These are phyloP conservation scores for Megaleporinus macrocephalus DNA, from an alignment of 2,113 vertebrate species.

Conservation along the genomic window DNA sequence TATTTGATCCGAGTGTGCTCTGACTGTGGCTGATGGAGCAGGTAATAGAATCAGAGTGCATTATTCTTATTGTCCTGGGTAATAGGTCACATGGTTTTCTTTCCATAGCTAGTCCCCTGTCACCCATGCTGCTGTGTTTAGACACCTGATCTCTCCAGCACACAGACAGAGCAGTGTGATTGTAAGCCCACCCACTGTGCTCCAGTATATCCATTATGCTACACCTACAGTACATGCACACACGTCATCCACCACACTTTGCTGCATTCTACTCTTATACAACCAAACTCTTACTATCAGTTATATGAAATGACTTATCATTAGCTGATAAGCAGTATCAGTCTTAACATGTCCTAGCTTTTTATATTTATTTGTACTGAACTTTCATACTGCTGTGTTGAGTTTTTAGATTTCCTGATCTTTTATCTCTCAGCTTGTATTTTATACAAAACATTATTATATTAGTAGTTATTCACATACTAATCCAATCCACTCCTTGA, in stretches of 20 bases:
- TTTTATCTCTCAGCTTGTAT: neutral
- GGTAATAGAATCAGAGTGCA: slow-evolving; percentile 66
- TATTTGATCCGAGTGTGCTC: slow-evolving; percentile 23
- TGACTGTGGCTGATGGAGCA: slow-evolving; percentile 59
- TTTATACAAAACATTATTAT: neutral
- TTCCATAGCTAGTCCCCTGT: slow-evolving; percentile 45
- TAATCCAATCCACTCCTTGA: neutral
- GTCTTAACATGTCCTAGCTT: too few relatives aligned
- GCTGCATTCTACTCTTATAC: neutral
- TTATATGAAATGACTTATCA: too few relatives aligned
- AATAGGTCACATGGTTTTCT: slow-evolving; percentile 64
- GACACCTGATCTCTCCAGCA: slow-evolving; percentile 57
- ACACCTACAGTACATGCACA: neutral
- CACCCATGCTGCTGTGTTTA: slow-evolving; percentile 44
- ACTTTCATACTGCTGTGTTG: too few relatives aligned
- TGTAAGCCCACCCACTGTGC: neutral
- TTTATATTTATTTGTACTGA: too few relatives aligned
- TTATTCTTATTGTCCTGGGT: slow-evolving; percentile 67
- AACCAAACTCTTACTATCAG: neutral
- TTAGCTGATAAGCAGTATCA: too few relatives aligned
- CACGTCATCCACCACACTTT: neutral
- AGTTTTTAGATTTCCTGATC: neutral
- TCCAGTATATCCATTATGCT: neutral
- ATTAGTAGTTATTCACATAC: neutral
- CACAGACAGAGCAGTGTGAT: slow-evolving; percentile 1